Base-by-base conservation (phyloP, 2,888 invertebrate genomes). In the Dorcus parallelipipedus region DNA sequence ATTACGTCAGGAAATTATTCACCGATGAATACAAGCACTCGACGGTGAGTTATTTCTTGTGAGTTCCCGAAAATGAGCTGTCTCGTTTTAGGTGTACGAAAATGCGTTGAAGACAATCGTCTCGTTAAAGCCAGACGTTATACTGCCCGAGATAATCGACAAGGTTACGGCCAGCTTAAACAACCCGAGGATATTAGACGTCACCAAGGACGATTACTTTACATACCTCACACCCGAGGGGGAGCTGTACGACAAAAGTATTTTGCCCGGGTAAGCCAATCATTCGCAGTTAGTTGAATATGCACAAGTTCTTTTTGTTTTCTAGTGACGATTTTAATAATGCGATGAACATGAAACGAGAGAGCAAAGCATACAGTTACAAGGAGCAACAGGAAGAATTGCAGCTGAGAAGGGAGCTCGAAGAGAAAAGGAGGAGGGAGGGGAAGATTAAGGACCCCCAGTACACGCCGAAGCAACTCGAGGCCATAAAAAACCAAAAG, bases 341-440 rank as follows among this genome's bases (percentile, higher is more conserved):
- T 39, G 82, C 80, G 50, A 87, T 86, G 82, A 96, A 97, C 70
- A 84, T 97, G 76, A 95, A 94, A 77, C 84, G 97, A 10, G 98
- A 98, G 76, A 97, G 95, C 77, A 97, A 97, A 79, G 93, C 90
- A 2, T 98, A 98, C 77, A 95, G 95, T 62, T 97, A 94, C 77
- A 94, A 95, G 74, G 98, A 98, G 62, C 98, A 99, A 76, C 83
- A 95, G 71, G 97, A 97, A 72, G 98, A 98, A 76, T 77, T 95
- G 66, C 94, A 97, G 73, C 80, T 97, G 54, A 83, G 93, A n/a
- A 86, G 94, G 60, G 97, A 97, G 79, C 80, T 97, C 17, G 96
- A 96, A 68, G 95, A 95, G 68, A 95, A 95, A 77, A 87, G 87
- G 54, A 86, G 86, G 33, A 85, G 84, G 58, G 90, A 92, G 69